Base-by-base conservation (phyloP, 2,797 vertebrate genomes). In the Coracias cyanogaster region DNA sequence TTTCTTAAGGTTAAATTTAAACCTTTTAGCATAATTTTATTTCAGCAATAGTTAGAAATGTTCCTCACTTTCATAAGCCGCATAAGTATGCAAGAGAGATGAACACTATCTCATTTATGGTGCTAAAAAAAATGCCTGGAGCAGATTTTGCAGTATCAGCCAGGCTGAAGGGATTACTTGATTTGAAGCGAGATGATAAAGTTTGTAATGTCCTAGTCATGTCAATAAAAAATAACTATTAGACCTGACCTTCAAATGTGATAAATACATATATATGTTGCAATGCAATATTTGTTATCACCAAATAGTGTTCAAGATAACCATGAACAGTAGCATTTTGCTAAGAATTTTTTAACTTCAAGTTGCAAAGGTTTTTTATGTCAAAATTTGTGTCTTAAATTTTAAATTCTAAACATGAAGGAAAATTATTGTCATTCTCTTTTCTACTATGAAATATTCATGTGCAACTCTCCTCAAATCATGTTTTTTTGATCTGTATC, bases 91-190 rank as follows among this genome's bases (percentile, higher is more conserved):
- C 48, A 57, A 90, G 67, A 70, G 54, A 89, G 49, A 8, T 46
- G 45, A 93, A 79, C 1, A 3, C 57, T 79, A 19, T 86, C 60
- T 83, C 71, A 84, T 89, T 94, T 85, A 41, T 62, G 24, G n/a
- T 76, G 48, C 58, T 91, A 60, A 85, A 84, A 48, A 90, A 89
- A 94, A 93, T 73, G 64, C 73, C 90, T 90, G 52, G 15, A 82
- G 89, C 71, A 86, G 71, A 89, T 89, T 95, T 76, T 87, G 58
- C 80, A 94, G 6, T 93, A 93, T 93, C 57, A 92, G 69, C 51
- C 39, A 43, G 22, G 15, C 57, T 82, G 82, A 95, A 91, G 45
- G 70, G 52, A 93, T 94, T 95, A 93, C 84, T 93, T 90, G 82
- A 89, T 90, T 60, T 81, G 60, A 88, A 86, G 80, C 93, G 66